These are phyloP conservation scores for Arion vulgaris DNA, from an alignment of 1,140 invertebrate genomes.

Conservation along the genomic window DNA sequence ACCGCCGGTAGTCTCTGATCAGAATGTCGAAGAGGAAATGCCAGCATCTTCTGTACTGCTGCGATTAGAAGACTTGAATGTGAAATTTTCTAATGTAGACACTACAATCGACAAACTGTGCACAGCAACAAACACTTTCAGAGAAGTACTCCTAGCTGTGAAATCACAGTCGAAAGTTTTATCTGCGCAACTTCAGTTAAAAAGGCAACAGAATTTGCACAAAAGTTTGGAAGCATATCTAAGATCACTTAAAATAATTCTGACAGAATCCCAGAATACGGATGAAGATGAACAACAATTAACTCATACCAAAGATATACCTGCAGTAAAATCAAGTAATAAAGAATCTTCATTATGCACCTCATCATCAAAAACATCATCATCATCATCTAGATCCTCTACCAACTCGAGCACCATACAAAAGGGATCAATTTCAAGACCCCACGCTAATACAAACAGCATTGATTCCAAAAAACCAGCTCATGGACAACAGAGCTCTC, in stretches of 20 bases:
- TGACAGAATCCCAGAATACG: not conserved
- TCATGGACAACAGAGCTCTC: not conserved
- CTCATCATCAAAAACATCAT: not conserved
- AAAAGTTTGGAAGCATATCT: constrained; percentile 30
- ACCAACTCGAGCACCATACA: not conserved
- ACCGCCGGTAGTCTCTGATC: not conserved
- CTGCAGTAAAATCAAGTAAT: too few species aligned
- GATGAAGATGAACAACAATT: not conserved
- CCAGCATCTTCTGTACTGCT: not conserved
- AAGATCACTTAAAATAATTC: constrained; percentile 28
- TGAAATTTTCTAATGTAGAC: constrained; percentile 41
- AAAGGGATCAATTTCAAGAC: not conserved
- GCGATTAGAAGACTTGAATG: not conserved
- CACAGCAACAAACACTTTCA: constrained; percentile 31
- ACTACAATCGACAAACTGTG: constrained; percentile 28
- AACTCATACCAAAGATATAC: not conserved
- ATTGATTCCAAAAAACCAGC: not conserved
- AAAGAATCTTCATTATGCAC: not conserved
- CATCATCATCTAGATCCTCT: not conserved
- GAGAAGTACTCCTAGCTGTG: constrained; percentile 8
- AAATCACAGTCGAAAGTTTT: not conserved
- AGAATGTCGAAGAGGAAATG: not conserved
- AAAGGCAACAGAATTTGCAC: constrained; percentile 33
- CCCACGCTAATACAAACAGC: not conserved
- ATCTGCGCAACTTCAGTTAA: not conserved